These are phyloP conservation scores for Zaprionus capensis DNA, from an alignment of 1,140 invertebrate genomes.

Conservation along the genomic window DNA sequence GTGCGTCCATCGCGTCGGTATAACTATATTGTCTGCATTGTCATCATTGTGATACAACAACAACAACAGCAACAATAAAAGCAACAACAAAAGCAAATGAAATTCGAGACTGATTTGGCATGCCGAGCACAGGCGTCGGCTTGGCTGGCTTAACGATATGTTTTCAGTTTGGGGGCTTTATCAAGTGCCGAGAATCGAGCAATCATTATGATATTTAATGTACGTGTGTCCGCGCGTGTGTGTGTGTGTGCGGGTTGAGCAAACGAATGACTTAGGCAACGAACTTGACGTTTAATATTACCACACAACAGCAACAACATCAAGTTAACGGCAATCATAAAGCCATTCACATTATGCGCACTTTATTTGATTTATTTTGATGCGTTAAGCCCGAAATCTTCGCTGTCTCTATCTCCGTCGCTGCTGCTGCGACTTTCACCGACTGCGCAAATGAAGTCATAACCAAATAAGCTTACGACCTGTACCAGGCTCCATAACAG, in stretches of 20 bases:
- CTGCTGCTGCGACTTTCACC: slow-evolving; percentile 59
- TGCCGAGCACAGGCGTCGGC: slow-evolving; percentile 59
- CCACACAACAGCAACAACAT: not conserved
- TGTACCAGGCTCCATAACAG: slow-evolving; percentile 49
- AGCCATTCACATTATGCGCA: slow-evolving; percentile 50
- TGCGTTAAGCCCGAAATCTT: slow-evolving; percentile 49
- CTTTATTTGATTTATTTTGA: slow-evolving; percentile 71
- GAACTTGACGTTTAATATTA: slow-evolving; percentile 41
- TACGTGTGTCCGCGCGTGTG: not conserved
- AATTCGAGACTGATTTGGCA: slow-evolving; percentile 70
- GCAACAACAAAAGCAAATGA: slow-evolving; percentile 63
- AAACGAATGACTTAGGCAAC: slow-evolving; percentile 60
- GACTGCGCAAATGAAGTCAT: slow-evolving; percentile 74
- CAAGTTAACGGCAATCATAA: slow-evolving; percentile 49
- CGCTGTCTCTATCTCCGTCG: not conserved
- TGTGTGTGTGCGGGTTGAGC: slow-evolving; percentile 10
- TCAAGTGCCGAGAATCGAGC: slow-evolving; percentile 49
- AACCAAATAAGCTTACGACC: slow-evolving; percentile 69
- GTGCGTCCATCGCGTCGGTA: slow-evolving; percentile 32
- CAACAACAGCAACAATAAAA: slow-evolving; percentile 21
- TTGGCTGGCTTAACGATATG: slow-evolving; percentile 49
- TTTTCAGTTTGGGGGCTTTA: slow-evolving; percentile 48
- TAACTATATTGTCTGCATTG: slow-evolving; percentile 52
- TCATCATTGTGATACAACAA: slow-evolving; percentile 52
- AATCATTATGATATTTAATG: slow-evolving; percentile 39